Base-by-base conservation (phyloP, 2,113 vertebrate genomes). In the Pomatostomus ruficeps region DNA sequence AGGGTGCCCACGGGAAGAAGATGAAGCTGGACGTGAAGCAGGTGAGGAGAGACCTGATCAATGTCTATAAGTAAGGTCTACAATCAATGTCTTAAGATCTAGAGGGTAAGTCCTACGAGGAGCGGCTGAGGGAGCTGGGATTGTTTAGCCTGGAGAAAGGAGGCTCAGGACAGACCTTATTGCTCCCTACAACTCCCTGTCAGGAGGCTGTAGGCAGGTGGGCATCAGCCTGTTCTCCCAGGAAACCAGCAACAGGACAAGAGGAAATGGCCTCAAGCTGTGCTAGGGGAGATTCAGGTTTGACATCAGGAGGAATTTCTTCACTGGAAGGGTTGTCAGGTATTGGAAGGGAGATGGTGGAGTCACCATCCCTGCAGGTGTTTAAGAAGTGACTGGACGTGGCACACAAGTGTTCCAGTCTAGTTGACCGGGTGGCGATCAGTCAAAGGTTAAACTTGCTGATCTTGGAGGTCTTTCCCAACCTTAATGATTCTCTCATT, bases 11-110 rank as follows among this genome's bases (percentile, higher is more conserved):
- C 18, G 97, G 97, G 62, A 98, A 98, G 87, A 97, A 52, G 92
- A 97, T 98, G 97, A 98, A 84, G 80, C 94, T 98, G 95, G 98
- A 98, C 38, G 93, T 88, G 11, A 97, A 98, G 77, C 97, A 98
- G 98, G 98, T 98, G 59, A 94, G 93, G 38, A 2, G 21, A 61
- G 26, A 76, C 3, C 8, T 42, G 40, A 33, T 70, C 22, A 11
- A 15, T 75, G 18, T 61, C 14, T 68, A 6, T 48, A 31, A 35
- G 9, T 46, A 40, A 40, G 29, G 20, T 46, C 10, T 31, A 7
- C 40, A 36, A 3, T 62, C 10, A n/a, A 0, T 31, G 13, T 40
- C 14, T 67, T 82, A 20, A 54, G 10, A 22, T 48, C 11, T 54
- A 25, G 40, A 46, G 14, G 10, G 14, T 89, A 54, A 35, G 46